phyloP scores from a whole-genome alignment of 2,888 invertebrate genomes.

The Papilio protenor region DNA sequence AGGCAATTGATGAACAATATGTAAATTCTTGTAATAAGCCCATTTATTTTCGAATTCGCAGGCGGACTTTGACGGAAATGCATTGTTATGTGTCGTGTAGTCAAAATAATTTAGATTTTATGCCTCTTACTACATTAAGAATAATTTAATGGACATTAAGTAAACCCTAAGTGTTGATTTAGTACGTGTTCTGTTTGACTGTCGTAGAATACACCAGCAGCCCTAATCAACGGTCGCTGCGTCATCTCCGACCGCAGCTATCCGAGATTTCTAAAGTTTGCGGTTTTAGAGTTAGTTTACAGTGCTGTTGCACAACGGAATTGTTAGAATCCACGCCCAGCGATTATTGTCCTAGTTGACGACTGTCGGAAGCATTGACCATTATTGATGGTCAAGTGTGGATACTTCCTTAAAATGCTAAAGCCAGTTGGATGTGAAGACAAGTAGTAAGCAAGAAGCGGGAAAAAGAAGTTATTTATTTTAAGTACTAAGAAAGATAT shows the following conservation, averaged over 20 bases:
- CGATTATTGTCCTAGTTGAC: slow-evolving; percentile 76
- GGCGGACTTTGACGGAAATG: slow-evolving; percentile 5
- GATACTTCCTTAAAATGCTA: background rate
- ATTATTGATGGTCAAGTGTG: background rate
- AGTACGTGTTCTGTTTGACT: background rate
- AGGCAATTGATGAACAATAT: slow-evolving; percentile 40
- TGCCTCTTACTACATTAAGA: background rate
- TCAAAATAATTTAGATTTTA: background rate
- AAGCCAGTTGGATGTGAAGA: no score
- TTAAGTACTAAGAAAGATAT: background rate
- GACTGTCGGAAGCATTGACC: background rate
- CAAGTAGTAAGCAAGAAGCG: background rate
- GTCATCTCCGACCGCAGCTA: slow-evolving; percentile 16
- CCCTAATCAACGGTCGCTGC: slow-evolving; percentile 12
- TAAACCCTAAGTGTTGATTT: background rate
- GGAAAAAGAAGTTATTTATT: no score
- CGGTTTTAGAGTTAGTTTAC: slow-evolving; percentile 48
- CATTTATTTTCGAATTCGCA: slow-evolving; percentile 15
- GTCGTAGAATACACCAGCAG: background rate
- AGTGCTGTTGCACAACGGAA: slow-evolving; percentile 55
- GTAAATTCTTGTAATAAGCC: slow-evolving; percentile 35
- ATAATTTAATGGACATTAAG: background rate
- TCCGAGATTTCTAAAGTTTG: slow-evolving; percentile 44
- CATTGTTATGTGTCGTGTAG: background rate
- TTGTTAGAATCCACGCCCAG: slow-evolving; percentile 57